Base-by-base conservation (phyloP, 2,888 invertebrate genomes). In the Crematogaster levior region DNA sequence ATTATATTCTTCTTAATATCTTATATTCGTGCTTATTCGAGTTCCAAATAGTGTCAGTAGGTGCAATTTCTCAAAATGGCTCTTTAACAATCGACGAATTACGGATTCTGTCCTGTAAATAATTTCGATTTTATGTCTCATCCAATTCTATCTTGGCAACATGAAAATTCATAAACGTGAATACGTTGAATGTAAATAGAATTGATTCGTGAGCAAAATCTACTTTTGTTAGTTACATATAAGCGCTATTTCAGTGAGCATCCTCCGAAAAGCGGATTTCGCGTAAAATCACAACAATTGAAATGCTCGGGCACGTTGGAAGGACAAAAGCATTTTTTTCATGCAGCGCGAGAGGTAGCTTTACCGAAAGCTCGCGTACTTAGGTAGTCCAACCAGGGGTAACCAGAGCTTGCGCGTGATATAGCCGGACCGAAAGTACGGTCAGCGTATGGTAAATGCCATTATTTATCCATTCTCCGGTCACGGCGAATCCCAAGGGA, bases 401-500 rank as follows among this genome's bases (percentile, higher is more conserved):
- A 63, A 21, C 37, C 40, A 18, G 74, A 73, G 70, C 81, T 77
- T 77, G 61, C 70, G 53, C 63, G 43, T 53, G 2, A 60, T 77
- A 73, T 37, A 73, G 82, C 60, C 24, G 34, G 24, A 30, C 66
- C 73, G 60, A 83, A 83, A 88, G 79, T 85, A 73, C 85, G 65
- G 74, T 81, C 48, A 58, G 34, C 48, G 46, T 43, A 56, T 6
- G 80, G 81, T 83, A 87, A 89, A 90, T 83, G 91, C 90, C 90
- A 92, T 92, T 92, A 93, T 93, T 93, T 92, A 93, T 92, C 92
- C 90, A 91, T 92, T 92, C 90, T 82, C 90, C 86, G 90, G 92
- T 87, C 91, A 91, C 87, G 89, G 89, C 86, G 89, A 91, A 91
- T 93, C 91, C 92, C 90, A 56, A 72, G 89, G 92, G 92, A 91